Conservation (phyloP, 2,113 vertebrate genomes). For the Barnardius zonarius region DNA sequence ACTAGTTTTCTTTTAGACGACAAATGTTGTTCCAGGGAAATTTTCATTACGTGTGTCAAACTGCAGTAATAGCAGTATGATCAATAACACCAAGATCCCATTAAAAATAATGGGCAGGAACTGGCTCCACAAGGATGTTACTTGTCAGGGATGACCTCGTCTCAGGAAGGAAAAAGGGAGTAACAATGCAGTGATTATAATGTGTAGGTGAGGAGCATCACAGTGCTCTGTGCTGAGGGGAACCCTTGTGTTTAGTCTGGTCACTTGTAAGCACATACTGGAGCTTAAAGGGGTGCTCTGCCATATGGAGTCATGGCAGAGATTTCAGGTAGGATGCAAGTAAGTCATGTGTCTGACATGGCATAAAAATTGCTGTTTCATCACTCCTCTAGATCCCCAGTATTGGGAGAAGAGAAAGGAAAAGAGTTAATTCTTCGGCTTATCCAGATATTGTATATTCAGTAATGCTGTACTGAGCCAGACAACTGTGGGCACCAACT, state of each 20-base stretch:
- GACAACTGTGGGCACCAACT: not conserved
- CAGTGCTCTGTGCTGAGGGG: not conserved
- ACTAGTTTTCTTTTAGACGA: not conserved
- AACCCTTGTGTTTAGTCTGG: accelerated
- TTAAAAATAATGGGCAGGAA: not conserved
- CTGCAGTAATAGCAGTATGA: not conserved
- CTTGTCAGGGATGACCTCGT: not conserved
- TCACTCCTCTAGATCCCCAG: not conserved
- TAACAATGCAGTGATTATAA: not conserved
- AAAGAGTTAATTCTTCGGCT: not conserved
- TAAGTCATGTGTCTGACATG: not conserved
- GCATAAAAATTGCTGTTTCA: not conserved
- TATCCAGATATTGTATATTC: not conserved
- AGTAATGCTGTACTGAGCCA: not conserved
- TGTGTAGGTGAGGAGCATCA: not conserved
- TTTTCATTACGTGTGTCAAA: not conserved
- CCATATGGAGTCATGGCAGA: not conserved
- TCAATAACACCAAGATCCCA: not conserved
- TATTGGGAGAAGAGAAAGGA: not conserved
- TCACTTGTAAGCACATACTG: not conserved
- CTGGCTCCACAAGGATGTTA: not conserved
- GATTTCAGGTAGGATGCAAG: not conserved
- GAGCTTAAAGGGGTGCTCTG: not conserved
- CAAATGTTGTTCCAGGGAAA: not conserved
- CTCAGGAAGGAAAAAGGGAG: not conserved